Evolutionary conservation across 1,140 invertebrate genomes (phyloP).

Genomic region (Helicorthomorpha holstii): DNA sequence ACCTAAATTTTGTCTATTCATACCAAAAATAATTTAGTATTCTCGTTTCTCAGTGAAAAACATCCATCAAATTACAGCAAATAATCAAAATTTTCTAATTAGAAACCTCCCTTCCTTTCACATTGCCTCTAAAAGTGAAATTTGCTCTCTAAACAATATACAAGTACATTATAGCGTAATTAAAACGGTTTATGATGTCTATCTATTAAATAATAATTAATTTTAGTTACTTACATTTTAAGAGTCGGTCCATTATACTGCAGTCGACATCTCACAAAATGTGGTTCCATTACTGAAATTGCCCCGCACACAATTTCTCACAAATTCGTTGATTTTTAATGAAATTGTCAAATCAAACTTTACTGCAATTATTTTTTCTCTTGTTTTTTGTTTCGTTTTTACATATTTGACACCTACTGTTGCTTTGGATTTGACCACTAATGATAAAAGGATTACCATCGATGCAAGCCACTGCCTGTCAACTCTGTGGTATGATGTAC

Average conservation of each 20-base stretch:
- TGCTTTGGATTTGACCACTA: not conserved
- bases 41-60: too few relatives aligned
- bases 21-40: too few relatives aligned
- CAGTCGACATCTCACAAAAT: not conserved
- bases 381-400: too few relatives aligned
- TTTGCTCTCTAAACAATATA: too few relatives aligned
- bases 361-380: not conserved
- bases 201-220: not conserved
- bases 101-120: too few relatives aligned
- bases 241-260: not conserved
- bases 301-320: not conserved
- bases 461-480: constrained; percentile 13
- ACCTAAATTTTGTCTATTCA: too few relatives aligned
- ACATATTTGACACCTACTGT: not conserved
- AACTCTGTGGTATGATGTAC: constrained; percentile 15
- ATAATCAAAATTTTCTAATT: too few relatives aligned
- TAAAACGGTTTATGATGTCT: too few relatives aligned
- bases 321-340: not conserved
- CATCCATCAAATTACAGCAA: too few relatives aligned
- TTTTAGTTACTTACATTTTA: too few relatives aligned
- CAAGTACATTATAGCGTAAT: too few relatives aligned
- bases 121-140: too few relatives aligned
- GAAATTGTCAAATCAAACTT: not conserved
- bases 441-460: constrained; percentile 9
- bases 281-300: not conserved